Evolutionary conservation across 2,113 vertebrate genomes (phyloP).

Genomic region (Phodopus roborovskii): DNA sequence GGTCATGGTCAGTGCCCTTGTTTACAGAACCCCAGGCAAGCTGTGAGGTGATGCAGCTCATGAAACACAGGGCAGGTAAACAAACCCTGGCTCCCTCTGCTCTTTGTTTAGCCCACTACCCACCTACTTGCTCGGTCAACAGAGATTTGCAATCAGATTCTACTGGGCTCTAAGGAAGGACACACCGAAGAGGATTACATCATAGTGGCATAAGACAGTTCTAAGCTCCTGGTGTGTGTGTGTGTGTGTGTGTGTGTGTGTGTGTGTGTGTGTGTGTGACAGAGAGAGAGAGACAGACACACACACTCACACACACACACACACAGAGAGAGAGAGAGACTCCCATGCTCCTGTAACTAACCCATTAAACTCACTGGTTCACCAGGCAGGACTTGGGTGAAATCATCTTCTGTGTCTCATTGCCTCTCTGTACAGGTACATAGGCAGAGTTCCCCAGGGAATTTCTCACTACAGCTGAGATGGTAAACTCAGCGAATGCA

Average conservation of each 20-base stretch:
- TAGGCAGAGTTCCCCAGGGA: not conserved
- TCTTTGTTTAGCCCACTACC: not conserved
- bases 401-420: not conserved
- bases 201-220: too few relatives aligned
- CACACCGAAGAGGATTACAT: accelerated
- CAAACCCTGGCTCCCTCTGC: not conserved
- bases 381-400: not conserved
- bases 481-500: not conserved
- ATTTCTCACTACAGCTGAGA: not conserved
- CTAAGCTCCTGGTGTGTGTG: too few relatives aligned
- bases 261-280: too few relatives aligned
- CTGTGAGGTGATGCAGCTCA: not conserved
- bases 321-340: not conserved
- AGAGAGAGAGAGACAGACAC: too few relatives aligned
- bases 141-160: not conserved
- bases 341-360: not conserved
- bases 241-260: too few relatives aligned
- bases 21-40: not conserved
- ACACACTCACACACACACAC: too few relatives aligned
- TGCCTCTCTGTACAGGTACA: too few relatives aligned
- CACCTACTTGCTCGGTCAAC: not conserved
- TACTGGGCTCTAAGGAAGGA: not conserved
- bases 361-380: not conserved
- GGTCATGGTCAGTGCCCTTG: not conserved
- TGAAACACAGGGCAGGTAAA: not conserved